Conservation (phyloP, 2,888 invertebrate genomes). For the Crematogaster levior region DNA sequence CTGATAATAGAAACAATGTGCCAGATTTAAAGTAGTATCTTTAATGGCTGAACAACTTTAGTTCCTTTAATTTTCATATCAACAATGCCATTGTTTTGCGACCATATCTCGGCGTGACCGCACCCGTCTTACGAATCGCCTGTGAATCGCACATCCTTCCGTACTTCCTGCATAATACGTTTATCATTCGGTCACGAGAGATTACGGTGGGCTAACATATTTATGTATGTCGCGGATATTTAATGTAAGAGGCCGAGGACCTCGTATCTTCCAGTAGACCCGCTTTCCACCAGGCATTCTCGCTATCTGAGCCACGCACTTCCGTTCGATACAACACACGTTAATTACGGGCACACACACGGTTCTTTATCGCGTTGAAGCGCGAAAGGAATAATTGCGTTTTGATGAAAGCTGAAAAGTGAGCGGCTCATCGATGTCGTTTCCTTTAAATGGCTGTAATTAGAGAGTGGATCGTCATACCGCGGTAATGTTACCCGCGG, state of each 20-base stretch:
- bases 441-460: constrained; percentile 50
- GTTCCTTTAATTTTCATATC: neutral
- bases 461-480: constrained; percentile 44
- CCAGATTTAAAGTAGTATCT: neutral
- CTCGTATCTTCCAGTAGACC: constrained; percentile 22
- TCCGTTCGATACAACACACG: constrained; percentile 29
- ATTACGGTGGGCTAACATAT: constrained; percentile 17
- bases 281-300: constrained; percentile 12
- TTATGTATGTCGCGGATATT: constrained; percentile 15
- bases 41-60: neutral
- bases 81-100: constrained; percentile 5
- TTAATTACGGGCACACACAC: constrained; percentile 25
- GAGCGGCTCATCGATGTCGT: neutral
- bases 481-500: constrained; percentile 32
- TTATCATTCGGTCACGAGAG: constrained; percentile 41
- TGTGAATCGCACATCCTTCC: constrained; percentile 45
- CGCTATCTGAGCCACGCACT: constrained; percentile 28
- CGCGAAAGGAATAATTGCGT: constrained; percentile 15
- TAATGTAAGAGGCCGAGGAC: constrained; percentile 16
- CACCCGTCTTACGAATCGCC: constrained; percentile 4
- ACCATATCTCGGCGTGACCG: constrained; percentile 20
- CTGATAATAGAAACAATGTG: constrained; percentile 1
- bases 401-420: constrained; percentile 33
- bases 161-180: constrained; percentile 39
- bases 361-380: neutral